Base-by-base conservation (phyloP, 1,140 invertebrate genomes). In the Hylaeus volcanicus region DNA sequence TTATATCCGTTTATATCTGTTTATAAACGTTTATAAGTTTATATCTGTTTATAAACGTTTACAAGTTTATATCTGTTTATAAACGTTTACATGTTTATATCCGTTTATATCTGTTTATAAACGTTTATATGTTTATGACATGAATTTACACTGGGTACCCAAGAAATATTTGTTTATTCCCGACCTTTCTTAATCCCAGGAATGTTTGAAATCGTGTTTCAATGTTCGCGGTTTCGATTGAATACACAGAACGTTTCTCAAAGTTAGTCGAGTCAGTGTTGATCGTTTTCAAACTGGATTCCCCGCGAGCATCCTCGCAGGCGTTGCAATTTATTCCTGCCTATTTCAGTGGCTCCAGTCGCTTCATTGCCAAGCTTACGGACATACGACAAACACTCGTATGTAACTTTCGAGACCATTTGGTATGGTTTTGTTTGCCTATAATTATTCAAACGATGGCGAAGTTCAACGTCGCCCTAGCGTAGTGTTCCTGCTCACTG, bases 311-410 rank as follows among this genome's bases (percentile, higher is more conserved):
- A 79, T 79, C 55, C 69, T 64, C 1, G 51, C 5, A n/a, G 51
- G 5, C 12, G 4, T 51, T 5, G 45, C 69, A 55, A 79, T 79
- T 79, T 73, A 79, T 79, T 64, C 15, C 69, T 45, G 48, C 69
- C 68, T 63, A 66, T 63, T 78, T 72, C 60, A 64, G 37, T 73
- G 53, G 26, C 48, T 37, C 5, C 26, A 39, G 26, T 37, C 45
- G 14, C 37, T 65, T 73, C 72, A 71, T 79, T 37, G 60, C 14
- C 56, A 64, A 43, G 39, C n/a, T 55, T 37, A 15, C 43, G n/a
- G 48, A 55, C 69, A 79, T 11, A 39, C 60, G 76, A 73, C 69
- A 73, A 73, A 79, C 76, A 73, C 11, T 39, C 56, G 26, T 39
- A 45, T 64, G 45, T 56, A 79, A 73, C 68, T 37, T 72, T 45